Evolutionary conservation across 2,888 invertebrate species (phyloP).

Genomic region (Eulithis testata): DNA sequence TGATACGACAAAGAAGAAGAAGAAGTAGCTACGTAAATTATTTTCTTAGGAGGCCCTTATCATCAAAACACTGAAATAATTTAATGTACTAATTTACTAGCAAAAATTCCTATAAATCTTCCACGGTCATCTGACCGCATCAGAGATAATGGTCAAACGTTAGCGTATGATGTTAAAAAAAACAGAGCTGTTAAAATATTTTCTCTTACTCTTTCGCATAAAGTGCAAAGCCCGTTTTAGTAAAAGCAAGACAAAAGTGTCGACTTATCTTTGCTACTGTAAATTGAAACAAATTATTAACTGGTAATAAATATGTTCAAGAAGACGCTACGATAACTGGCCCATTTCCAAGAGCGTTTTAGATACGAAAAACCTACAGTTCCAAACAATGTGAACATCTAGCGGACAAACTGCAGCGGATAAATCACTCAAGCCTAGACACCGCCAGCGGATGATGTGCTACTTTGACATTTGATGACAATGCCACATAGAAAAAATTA

Average conservation of each 20-base stretch:
- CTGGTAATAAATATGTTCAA: slow-evolving; percentile 74
- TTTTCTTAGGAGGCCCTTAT: no score
- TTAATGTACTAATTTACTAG: no score
- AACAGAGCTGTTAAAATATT: no score
- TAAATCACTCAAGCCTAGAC: background rate
- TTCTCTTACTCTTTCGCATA: background rate
- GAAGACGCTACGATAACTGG: slow-evolving; percentile 67
- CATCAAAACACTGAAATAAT: no score
- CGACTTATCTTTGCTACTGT: slow-evolving; percentile 40
- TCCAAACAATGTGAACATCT: slow-evolving; percentile 9
- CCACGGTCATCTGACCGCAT: no score
- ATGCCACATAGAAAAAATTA: no score
- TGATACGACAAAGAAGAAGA: no score
- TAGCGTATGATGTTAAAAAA: no score
- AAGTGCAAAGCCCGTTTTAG: slow-evolving; percentile 18
- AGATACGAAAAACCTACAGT: slow-evolving; percentile 65
- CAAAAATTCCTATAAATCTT: no score
- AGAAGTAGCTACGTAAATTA: no score
- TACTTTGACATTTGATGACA: no score
- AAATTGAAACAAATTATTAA: slow-evolving; percentile 80
- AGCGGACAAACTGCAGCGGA: slow-evolving; percentile 9
- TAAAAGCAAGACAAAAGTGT: slow-evolving; percentile 27
- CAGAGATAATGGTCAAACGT: no score
- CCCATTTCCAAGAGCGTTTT: slow-evolving; percentile 70
- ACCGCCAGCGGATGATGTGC: background rate